Percentiles rank a stretch among this genome's conserved stretches.
Evolutionary conservation across 2,797 vertebrate species (phyloP).

Genomic region (Amphiprion clarkii): DNA sequence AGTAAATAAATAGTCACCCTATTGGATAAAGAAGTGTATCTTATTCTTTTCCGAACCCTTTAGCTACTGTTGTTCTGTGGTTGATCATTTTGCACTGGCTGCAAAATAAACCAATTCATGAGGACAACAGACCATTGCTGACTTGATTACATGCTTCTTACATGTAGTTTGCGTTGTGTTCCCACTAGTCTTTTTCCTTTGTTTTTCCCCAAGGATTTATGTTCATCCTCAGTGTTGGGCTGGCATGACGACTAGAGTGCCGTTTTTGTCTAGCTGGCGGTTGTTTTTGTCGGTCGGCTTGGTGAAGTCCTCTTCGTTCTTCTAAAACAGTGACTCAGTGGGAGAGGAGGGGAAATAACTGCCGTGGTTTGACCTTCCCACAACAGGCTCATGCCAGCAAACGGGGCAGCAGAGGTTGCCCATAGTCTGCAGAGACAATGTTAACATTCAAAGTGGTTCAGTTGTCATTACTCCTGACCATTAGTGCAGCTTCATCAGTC

Average conservation of each 20-base stretch:
- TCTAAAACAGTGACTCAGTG: constrained; percentile 62
- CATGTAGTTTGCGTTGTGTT: constrained; percentile 15
- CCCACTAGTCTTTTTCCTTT: background rate
- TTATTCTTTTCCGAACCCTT: constrained; percentile 3
- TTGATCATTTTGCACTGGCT: constrained; percentile 36
- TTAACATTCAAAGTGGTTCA: constrained; percentile 41
- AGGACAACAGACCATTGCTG: constrained; percentile 20
- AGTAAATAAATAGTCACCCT: background rate
- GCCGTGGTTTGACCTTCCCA: constrained; percentile 51
- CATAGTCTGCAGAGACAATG: constrained; percentile 34
- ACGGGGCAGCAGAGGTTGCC: constrained; percentile 34
- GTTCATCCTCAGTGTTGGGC: background rate
- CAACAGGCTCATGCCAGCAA: constrained; percentile 36
- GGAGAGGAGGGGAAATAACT: constrained; percentile 37
- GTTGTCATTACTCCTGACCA: constrained; percentile 7
- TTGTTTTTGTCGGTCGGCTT: constrained; percentile 40
- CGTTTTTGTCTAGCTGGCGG: constrained; percentile 18
- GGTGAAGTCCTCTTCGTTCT: constrained; percentile 43
- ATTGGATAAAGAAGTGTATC: background rate
- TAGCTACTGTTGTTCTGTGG: constrained; percentile 15
- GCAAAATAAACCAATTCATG: constrained; percentile 28
- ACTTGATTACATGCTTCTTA: constrained; percentile 13
- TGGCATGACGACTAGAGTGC: background rate
- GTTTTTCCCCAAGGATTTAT: constrained; percentile 12
- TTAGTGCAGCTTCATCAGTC: constrained; percentile 29